Percentiles rank a stretch among this genome's conserved stretches.
Conservation (phyloP, 35 echinoderm and acorn worm genomes). For the Patiria miniata region DNA sequence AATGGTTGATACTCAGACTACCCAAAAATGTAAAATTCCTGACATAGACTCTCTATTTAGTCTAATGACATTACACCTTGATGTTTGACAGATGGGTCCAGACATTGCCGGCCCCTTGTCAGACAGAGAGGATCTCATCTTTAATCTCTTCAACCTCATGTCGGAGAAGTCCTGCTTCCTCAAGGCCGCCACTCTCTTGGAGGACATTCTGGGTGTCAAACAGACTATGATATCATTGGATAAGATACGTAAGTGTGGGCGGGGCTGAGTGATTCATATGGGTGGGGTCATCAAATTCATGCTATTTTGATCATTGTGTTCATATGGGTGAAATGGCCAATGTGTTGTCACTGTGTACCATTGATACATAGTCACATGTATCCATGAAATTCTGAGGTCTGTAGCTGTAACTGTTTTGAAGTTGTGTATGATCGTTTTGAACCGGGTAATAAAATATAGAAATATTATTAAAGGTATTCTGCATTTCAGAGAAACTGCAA, state of each 20-base stretch:
- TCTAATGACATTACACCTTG: no score
- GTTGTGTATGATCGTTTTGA: no score
- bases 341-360: no score
- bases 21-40: no score
- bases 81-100: conserved; percentile 56
- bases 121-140: conserved; percentile 76
- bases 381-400: no score
- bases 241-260: conserved; percentile 68
- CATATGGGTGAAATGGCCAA: not conserved
- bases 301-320: not conserved
- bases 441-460: no score
- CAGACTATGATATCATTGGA: conserved; percentile 80
- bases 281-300: not conserved
- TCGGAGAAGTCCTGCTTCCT: conserved; percentile 90
- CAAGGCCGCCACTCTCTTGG: conserved; percentile 83
- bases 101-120: conserved; percentile 79
- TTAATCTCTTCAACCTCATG: conserved; percentile 90
- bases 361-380: no score
- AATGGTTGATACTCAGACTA: no score
- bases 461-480: no score
- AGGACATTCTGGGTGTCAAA: conserved; percentile 83
- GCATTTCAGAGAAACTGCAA: no score
- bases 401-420: no score
- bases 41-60: no score
- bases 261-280: not conserved